Evolutionary conservation across 1,140 invertebrate species (phyloP), one percentile per base, ranked within the genome.

Genomic region (Drosophila pandora): DNA sequence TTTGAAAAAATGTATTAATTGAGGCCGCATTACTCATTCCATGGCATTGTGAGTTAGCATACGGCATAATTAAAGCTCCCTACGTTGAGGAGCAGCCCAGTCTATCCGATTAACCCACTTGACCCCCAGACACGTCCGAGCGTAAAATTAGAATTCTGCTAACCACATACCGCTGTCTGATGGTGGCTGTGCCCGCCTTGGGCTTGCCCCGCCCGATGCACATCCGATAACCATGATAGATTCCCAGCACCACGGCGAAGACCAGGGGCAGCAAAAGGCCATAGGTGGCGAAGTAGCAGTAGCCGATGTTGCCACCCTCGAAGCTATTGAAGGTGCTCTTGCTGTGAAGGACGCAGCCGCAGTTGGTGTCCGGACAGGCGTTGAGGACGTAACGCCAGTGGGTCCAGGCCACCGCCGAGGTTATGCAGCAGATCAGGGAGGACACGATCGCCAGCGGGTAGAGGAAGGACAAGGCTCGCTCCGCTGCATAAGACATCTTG

Each of bases 271-370:
- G 93, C 1, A 95, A 32, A 0, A 94, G 92, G 1, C 94, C 93
- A 71, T 94, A 95, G 12, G 93, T 92, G 6, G 92, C 93, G 79
- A 94, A 96, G 13, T 94, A 90, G 65, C 95, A 95, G 21, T 94
- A 92, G 4, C 93, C 93, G 7, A 93, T 93, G 37, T 94, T 93
- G 0, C 95, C 95, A n/a, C 95, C 95, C 76, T 93, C 93, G 60
- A 95, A 95, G 32, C 93, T 93, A 34, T 90, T 93, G 62, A 92
- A 94, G 3, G 94, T 94, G 49, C 92, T 93, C 1, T 92, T 90
- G n/a, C 94, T 93, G 75, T 94, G 94, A 0, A 96, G 91, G 73
- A 95, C 94, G 68, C 95, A 95, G 6, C 95, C 94, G 87, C 95
- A 95, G 62, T 94, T 93, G 1, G 90, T 92, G 58, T 95, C 93